Percentiles rank a stretch among this genome's conserved stretches.
These are phyloP conservation scores for Rhizomys pruinosus DNA, from an alignment of 2,113 vertebrate genomes.

Conservation along the genomic window DNA sequence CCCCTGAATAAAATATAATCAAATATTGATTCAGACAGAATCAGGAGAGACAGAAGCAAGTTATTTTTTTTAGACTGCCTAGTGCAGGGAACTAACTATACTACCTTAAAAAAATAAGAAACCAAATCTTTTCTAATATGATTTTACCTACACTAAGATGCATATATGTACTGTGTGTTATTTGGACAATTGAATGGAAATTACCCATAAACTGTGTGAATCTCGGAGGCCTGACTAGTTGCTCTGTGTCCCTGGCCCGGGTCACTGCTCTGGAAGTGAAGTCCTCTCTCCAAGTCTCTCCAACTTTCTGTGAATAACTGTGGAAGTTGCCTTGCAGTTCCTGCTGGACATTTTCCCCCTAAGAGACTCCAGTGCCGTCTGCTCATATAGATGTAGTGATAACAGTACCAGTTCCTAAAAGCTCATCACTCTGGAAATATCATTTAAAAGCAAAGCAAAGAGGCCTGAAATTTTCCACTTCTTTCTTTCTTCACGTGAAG, in stretches of 20 bases:
- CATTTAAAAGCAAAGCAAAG: slow-evolving; percentile 12
- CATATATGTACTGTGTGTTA: slow-evolving; percentile 19
- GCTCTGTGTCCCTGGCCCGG: background rate
- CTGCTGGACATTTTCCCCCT: background rate
- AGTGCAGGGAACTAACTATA: slow-evolving; percentile 23
- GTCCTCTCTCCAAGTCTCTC: background rate
- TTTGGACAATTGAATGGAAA: background rate
- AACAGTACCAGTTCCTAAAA: background rate
- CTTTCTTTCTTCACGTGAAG: background rate
- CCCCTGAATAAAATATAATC: slow-evolving; percentile 73
- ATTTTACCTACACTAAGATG: slow-evolving; percentile 2
- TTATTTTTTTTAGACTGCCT: slow-evolving; percentile 52
- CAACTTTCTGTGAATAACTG: background rate
- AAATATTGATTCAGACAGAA: slow-evolving; percentile 75
- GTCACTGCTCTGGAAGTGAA: background rate
- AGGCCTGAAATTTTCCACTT: background rate
- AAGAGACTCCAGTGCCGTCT: background rate
- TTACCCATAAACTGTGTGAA: slow-evolving; percentile 12
- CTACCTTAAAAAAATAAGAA: background rate
- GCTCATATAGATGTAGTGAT: background rate
- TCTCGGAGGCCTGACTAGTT: slow-evolving; percentile 29
- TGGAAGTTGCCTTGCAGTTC: background rate
- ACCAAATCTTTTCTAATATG: background rate
- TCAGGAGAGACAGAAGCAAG: slow-evolving; percentile 53
- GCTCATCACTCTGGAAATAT: background rate